A percentile compares a stretch with the other conserved stretches of the same genome.
These are phyloP conservation scores for Pomacea canaliculata DNA, from an alignment of 2,888 invertebrate genomes.

Conservation along the genomic window DNA sequence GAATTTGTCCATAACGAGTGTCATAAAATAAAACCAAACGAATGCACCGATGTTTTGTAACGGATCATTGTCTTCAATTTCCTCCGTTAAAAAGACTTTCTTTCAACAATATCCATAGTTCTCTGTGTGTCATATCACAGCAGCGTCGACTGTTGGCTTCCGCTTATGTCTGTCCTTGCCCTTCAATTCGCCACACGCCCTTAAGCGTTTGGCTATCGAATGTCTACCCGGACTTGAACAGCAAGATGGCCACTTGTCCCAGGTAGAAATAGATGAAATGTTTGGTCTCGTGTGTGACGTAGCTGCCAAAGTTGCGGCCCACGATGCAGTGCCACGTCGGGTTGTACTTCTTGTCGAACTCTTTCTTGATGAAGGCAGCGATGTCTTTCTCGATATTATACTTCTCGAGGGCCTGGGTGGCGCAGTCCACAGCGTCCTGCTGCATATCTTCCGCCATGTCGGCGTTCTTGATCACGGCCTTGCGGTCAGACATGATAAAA, in stretches of 20 bases:
- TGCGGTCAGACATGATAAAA: constrained; percentile 70
- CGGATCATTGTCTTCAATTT: too few species aligned
- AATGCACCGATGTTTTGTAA: too few species aligned
- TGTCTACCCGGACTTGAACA: constrained; percentile 94
- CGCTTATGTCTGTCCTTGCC: too few species aligned
- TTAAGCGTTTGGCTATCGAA: too few species aligned
- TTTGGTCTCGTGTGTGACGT: constrained; percentile 85
- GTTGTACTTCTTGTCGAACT: constrained; percentile 99
- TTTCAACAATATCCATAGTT: too few species aligned
- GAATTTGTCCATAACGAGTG: too few species aligned
- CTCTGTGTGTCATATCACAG: too few species aligned
- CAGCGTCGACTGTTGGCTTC: too few species aligned
- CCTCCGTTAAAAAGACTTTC: too few species aligned
- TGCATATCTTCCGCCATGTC: constrained; percentile 99
- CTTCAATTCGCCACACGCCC: too few species aligned
- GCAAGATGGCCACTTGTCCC: constrained; percentile 97
- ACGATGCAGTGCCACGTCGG: constrained; percentile 99
- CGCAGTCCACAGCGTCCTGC: constrained; percentile 99
- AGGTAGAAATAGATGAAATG: constrained; percentile 99
- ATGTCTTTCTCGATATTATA: constrained; percentile 99
- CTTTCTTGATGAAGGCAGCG: constrained; percentile 98
- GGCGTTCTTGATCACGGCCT: constrained; percentile 99
- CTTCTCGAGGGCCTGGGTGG: constrained; percentile 97
- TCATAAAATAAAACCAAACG: too few species aligned
- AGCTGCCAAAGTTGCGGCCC: constrained; percentile 96